Evolutionary conservation across 2,888 invertebrate species (phyloP).

Genomic region (Glaucopsyche alexis): DNA sequence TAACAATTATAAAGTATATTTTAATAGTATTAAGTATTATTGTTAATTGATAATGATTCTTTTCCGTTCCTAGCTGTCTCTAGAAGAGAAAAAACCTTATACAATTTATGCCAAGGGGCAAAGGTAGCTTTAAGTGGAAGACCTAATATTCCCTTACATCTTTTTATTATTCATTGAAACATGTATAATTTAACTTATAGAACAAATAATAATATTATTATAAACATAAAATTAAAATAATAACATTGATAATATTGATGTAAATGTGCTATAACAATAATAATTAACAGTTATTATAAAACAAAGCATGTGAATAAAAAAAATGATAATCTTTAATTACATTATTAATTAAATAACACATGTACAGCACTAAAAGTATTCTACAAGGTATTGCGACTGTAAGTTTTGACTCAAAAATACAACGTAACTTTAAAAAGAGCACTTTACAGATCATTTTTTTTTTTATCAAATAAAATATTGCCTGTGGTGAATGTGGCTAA

Average conservation of each 20-base stretch:
- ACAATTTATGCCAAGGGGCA: no score
- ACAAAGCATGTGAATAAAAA: neutral
- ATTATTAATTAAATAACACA: neutral
- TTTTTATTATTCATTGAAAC: no score
- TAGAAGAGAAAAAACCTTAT: no score
- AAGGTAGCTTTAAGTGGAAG: no score
- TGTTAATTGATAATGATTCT: no score
- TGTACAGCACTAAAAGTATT: neutral
- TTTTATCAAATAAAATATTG: no score
- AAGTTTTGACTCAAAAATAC: neutral
- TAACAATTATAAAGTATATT: no score
- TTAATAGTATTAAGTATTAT: no score
- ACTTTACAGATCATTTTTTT: neutral
- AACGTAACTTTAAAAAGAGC: neutral
- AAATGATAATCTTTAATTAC: neutral
- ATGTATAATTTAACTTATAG: neutral
- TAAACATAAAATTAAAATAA: neutral
- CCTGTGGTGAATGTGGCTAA: no score
- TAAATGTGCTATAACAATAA: constrained; percentile 6
- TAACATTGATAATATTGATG: neutral
- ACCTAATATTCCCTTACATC: no score
- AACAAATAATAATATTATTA: neutral
- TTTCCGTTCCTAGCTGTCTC: no score
- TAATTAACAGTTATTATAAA: neutral
- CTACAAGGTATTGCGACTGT: neutral